Base-by-base conservation (phyloP, 2,113 vertebrate genomes). In the Daphoenositta chrysoptera region DNA sequence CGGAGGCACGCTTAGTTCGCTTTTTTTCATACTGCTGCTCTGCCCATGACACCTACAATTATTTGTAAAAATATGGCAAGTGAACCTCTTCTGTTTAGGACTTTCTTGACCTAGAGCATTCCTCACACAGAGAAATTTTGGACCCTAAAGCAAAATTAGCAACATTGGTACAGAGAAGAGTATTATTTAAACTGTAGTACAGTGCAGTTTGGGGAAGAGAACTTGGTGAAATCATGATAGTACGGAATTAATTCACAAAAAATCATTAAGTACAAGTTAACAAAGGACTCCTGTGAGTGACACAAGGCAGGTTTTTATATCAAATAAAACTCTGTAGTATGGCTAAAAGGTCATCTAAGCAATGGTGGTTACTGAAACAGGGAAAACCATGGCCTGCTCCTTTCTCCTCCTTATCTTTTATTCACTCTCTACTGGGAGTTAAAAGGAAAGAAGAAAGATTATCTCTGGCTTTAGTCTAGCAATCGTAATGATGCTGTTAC, bases 11-110 rank as follows among this genome's bases (percentile, higher is more conserved):
- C 88, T 99, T 99, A 65, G 71, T 98, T 91, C 99, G 97, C 15
- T 97, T 97, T 80, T 99, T 99, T 93, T 99, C 98, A 48, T 99
- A 99, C 88, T 99, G 99, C 76, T 99, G 99, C 95, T 99, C 99
- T 60, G 98, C 99, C 99, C 99, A 99, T 11, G 99, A 97, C 89
- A 99, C 99, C 99, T 99, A 77, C 11, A 92, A 89, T 88, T 48
- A 93, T 85, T 90, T 80, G 81, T 27, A 85, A 18, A 92, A 56
- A 93, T 20, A 63, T 2, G 47, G 87, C 30, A 86, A 57, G 60
- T 71, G 71, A 90, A 28, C 30, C 28, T 63, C 37, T 24, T 21
- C 6, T 40, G 15, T 21, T 30, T 24, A n/a, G 15, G 26, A 45
- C 39, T 61, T 70, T 11, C 28, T 73, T 37, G 56, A 35, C 22